Evolutionary conservation across 2,888 invertebrate species (phyloP), one percentile per base, ranked within the genome.

Genomic region (Rhaphigaster nebulosa): DNA sequence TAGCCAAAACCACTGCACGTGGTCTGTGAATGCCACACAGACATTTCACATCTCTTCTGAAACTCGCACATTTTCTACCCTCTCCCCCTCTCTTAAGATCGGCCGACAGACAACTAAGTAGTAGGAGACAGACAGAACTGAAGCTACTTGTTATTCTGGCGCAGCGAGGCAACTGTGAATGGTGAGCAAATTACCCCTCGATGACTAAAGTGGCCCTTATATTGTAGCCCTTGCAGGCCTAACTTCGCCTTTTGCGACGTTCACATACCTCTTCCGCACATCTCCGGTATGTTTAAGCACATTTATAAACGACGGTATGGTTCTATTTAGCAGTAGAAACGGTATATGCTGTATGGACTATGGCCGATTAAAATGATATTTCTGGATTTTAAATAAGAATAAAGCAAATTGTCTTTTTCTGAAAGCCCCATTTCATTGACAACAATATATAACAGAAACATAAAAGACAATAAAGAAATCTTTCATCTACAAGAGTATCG

Each of bases 111-210:
- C 70, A 76, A 76, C 34, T 23, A 20, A 76, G 70, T 2, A 76
- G 70, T n/a, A 38, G 70, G 70, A 20, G 70, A 38, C 34, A 76
- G 70, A 38, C 70, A 76, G 34, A 20, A 65, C n/a, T 65, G 12
- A 26, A 80, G 80, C 84, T 84, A 84, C 84, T 84, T 84, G 84
- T 84, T 84, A 84, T 84, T 84, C 84, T n/a, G 45, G n/a, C n/a
- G 12, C 84, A 26, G 84, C 41, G 84, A 41, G 34, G 84, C 18
- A 84, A n/a, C 84, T 50, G 34, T 84, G 84, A 84, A 84, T 84
- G 84, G 84, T n/a, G 84, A 84, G 45, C 84, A 84, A 84, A 84
- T 84, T 84, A 84, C 84, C 45, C 45, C 84, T 41, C 84, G 84
- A 84, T 84, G 45, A 50, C 84, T 84, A 84, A 84, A 84, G 84